Evolutionary conservation across 1,140 invertebrate genomes (phyloP).

Genomic region (Vanessa atalanta): DNA sequence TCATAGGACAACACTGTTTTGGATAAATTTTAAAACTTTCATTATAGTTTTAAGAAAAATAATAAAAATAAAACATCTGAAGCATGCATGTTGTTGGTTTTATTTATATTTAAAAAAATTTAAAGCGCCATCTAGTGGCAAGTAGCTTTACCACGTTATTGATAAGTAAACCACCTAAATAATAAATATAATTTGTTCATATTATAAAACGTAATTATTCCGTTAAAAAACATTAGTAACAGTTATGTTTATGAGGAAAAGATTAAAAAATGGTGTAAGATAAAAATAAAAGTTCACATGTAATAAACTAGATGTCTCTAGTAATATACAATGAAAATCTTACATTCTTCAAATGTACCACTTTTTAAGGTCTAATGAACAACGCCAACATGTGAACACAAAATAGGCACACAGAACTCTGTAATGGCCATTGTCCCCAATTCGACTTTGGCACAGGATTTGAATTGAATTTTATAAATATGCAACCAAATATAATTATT

Average conservation of each 20-base stretch:
- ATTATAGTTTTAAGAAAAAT: conserved; percentile 50
- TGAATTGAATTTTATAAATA: too few species aligned
- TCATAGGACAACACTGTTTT: conserved; percentile 23
- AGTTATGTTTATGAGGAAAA: too few species aligned
- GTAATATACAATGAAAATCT: not conserved
- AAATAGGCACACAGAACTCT: too few species aligned
- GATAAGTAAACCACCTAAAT: too few species aligned
- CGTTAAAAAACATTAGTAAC: too few species aligned
- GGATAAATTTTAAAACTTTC: conserved; percentile 26
- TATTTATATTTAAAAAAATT: not conserved
- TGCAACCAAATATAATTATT: too few species aligned
- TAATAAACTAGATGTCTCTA: conserved; percentile 3
- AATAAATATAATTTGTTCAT: too few species aligned
- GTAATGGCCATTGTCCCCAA: too few species aligned
- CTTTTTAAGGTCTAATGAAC: not conserved
- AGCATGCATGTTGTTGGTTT: conserved; percentile 20
- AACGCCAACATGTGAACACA: too few species aligned
- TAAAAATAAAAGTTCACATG: not conserved
- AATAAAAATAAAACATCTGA: conserved; percentile 49
- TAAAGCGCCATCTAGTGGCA: conserved; percentile 49
- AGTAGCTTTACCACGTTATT: conserved; percentile 42
- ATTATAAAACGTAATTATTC: too few species aligned
- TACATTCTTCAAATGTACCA: too few species aligned
- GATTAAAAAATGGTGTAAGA: not conserved
- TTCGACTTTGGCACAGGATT: too few species aligned